These are phyloP conservation scores for Otus scops DNA, from an alignment of 2,797 vertebrate species.

Conservation along the genomic window DNA sequence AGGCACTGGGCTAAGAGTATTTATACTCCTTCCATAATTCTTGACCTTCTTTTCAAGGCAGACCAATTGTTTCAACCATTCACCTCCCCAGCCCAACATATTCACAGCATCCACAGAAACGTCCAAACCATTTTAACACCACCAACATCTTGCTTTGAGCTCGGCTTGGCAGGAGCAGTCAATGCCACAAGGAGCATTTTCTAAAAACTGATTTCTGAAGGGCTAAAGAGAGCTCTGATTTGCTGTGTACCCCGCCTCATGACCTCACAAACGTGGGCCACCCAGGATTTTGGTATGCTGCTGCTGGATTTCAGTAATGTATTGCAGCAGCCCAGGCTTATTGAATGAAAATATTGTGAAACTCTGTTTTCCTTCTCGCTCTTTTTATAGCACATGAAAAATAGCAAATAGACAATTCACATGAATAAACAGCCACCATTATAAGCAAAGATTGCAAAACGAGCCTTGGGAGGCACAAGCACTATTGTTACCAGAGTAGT, in stretches of 20 bases:
- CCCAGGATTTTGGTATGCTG: neutral
- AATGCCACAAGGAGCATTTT: neutral
- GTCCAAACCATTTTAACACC: neutral
- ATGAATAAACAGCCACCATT: neutral
- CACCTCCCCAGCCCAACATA: neutral
- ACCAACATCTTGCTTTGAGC: neutral
- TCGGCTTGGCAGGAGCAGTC: neutral
- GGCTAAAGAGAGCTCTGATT: neutral
- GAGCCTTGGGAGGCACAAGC: neutral
- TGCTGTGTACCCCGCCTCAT: accelerated
- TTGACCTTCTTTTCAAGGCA: neutral
- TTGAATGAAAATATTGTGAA: neutral
- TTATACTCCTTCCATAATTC: neutral
- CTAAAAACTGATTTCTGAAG: neutral
- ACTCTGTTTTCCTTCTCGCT: neutral
- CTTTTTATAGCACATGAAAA: neutral
- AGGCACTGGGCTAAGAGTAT: neutral
- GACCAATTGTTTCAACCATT: neutral
- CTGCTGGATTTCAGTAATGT: neutral
- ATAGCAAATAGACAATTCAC: neutral
- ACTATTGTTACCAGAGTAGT: neutral
- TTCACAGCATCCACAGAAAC: neutral
- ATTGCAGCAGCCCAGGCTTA: neutral
- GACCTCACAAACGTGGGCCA: neutral
- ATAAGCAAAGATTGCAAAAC: neutral